These are phyloP conservation scores for Nephrocerus scutellatus DNA, from an alignment of 2,888 invertebrate species.

Conservation along the genomic window DNA sequence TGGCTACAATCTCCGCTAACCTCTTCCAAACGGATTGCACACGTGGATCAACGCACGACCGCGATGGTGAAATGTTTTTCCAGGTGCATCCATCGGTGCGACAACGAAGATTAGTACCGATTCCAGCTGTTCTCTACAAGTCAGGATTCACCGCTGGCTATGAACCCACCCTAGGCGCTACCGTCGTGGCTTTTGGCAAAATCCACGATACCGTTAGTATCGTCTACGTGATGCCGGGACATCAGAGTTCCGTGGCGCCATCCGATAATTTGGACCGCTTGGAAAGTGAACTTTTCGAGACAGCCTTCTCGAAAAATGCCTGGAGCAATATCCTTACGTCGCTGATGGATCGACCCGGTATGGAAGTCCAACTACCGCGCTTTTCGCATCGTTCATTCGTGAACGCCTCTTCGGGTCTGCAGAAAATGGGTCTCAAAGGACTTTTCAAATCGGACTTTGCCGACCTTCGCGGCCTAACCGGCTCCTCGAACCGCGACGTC, in stretches of 20 bases:
- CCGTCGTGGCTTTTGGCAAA: constrained; percentile 69
- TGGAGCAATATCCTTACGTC: constrained; percentile 70
- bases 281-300: constrained; percentile 62
- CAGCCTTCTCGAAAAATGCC: constrained; percentile 59
- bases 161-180: constrained; percentile 76
- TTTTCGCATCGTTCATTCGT: constrained; percentile 77
- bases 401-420: constrained; percentile 70
- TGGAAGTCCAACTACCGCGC: constrained; percentile 77
- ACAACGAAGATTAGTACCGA: constrained; percentile 71
- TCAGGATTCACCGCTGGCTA: constrained; percentile 75
- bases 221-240: constrained; percentile 77
- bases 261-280: constrained; percentile 70
- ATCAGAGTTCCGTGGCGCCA: constrained; percentile 72
- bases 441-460: constrained; percentile 69
- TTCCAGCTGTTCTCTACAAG: constrained; percentile 75
- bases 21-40: constrained; percentile 79
- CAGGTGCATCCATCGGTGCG: constrained; percentile 73
- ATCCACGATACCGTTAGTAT: constrained; percentile 67
- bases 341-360: constrained; percentile 64
- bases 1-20: constrained; percentile 75
- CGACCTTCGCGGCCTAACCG: constrained; percentile 76
- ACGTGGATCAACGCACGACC: constrained; percentile 63
- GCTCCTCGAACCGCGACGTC: constrained; percentile 66
- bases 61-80: constrained; percentile 82
- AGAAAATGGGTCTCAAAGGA: constrained; percentile 74